Base-by-base conservation (phyloP, 92 coral and sea anemone species). In the Epizoanthus scotinus region DNA sequence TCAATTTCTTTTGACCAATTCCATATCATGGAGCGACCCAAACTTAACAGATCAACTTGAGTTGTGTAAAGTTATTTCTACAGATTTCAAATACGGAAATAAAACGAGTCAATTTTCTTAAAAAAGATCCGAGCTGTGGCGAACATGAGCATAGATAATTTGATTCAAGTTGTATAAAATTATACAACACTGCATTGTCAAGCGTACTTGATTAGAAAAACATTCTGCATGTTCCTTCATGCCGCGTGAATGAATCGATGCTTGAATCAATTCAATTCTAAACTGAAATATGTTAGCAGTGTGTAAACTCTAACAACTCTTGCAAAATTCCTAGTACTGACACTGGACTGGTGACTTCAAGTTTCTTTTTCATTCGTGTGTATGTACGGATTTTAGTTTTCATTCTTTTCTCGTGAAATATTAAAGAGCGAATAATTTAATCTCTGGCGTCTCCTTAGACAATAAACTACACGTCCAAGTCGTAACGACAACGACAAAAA, bases 321-420 rank as follows among this genome's bases (percentile, higher is more conserved):
- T 21, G 25, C 12, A 21, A 59, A 8, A 10, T 25, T 10, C 25
- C 14, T 24, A 57, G 50, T 8, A 58, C 58, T 8, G 21, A 63
- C 21, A n/a, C 7, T 25, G 40, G n/a, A n/a, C 7, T 25, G 40
- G n/a, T 17, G 49, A 21, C 19, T 58, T 59, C 34, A 12, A 25
- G 67, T 75, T 55, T 54, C 29, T 70, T 75, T 71, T 75, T 75
- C 52, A 59, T 59, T 58, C 67, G 81, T 68, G 67, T 75, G 81
- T 59, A 67, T 55, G 81, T 50, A 36, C 22, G 58, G 52, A 75
- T 55, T 36, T 25, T n/a, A 21, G 36, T 64, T 36, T 75, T 38
- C 55, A 75, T n/a, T 75, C n/a, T 57, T 66, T 75, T 59, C 67
- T 75, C 81, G 81, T 75, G 22, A 75, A 75, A 75, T 75, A 75